Conservation (phyloP, 1,140 invertebrate genomes). For the Heterodera carotae region DNA sequence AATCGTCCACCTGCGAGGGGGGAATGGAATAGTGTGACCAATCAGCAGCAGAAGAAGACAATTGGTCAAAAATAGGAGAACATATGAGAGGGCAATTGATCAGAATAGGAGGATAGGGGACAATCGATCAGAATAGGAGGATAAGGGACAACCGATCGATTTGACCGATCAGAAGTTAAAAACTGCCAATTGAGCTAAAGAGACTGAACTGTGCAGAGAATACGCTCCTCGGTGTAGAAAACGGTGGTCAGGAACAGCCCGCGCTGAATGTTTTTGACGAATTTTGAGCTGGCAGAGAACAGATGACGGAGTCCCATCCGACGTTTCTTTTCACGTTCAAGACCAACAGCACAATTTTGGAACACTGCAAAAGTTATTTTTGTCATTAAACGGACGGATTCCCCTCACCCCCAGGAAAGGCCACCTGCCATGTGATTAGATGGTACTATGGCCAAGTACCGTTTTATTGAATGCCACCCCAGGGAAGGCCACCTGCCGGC, state of each 20-base stretch:
- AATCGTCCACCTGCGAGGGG: slow-evolving; percentile 76
- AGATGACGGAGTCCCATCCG: slow-evolving; percentile 84
- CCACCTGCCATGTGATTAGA: no score
- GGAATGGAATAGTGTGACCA: neutral
- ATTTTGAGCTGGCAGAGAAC: slow-evolving; percentile 89
- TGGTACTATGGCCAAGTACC: no score
- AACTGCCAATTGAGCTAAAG: neutral
- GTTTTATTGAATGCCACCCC: no score
- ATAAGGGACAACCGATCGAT: no score
- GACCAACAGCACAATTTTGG: neutral
- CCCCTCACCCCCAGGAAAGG: no score
- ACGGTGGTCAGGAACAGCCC: slow-evolving; percentile 89
- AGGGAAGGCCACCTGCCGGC: neutral
- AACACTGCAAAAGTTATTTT: neutral
- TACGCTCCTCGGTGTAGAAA: slow-evolving; percentile 88
- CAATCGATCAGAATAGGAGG: no score
- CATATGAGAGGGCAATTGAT: no score
- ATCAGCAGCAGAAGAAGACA: no score
- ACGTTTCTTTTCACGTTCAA: slow-evolving; percentile 17
- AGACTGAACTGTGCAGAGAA: slow-evolving; percentile 78
- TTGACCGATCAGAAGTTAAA: no score
- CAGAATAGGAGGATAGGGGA: no score
- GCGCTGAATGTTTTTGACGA: slow-evolving; percentile 82
- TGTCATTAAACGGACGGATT: neutral
- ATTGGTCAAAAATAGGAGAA: neutral